A percentile compares a stretch with the other conserved stretches of the same genome.
These are phyloP conservation scores for Notiomystis cincta DNA, from an alignment of 2,113 vertebrate species.

Conservation along the genomic window DNA sequence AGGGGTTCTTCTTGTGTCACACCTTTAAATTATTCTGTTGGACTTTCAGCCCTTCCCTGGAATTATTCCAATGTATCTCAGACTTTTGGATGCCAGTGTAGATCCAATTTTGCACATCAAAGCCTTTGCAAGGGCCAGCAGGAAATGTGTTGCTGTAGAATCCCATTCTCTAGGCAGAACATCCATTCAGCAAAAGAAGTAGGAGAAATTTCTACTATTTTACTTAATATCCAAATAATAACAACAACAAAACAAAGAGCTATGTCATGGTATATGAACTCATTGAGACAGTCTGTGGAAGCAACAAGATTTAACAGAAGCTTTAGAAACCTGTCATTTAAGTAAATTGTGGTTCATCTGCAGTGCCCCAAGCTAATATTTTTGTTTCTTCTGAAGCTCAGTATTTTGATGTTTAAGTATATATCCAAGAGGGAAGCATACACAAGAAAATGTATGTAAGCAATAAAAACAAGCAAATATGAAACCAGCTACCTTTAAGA, in stretches of 20 bases:
- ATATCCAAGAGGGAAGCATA: background rate
- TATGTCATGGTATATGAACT: background rate
- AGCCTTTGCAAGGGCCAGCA: background rate
- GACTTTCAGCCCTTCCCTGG: background rate
- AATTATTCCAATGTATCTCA: background rate
- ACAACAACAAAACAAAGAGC: background rate
- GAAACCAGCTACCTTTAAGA: background rate
- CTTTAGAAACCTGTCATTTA: background rate
- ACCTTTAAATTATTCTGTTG: background rate
- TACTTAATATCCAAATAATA: background rate
- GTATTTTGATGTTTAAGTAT: background rate
- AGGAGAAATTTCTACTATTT: background rate
- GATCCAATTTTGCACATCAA: background rate
- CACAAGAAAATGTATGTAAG: fast-evolving
- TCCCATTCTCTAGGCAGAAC: background rate
- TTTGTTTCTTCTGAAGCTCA: background rate
- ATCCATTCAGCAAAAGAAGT: background rate
- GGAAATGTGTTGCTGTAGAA: background rate
- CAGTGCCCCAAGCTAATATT: background rate
- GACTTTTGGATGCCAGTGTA: background rate
- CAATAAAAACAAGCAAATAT: background rate
- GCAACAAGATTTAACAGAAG: background rate
- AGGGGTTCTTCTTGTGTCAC: background rate
- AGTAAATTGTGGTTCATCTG: background rate
- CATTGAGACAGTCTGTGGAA: background rate